A percentile compares a stretch with the other conserved stretches of the same genome.
phyloP scores from a whole-genome alignment of 2,797 vertebrate genomes.

The Chromis chromis region DNA sequence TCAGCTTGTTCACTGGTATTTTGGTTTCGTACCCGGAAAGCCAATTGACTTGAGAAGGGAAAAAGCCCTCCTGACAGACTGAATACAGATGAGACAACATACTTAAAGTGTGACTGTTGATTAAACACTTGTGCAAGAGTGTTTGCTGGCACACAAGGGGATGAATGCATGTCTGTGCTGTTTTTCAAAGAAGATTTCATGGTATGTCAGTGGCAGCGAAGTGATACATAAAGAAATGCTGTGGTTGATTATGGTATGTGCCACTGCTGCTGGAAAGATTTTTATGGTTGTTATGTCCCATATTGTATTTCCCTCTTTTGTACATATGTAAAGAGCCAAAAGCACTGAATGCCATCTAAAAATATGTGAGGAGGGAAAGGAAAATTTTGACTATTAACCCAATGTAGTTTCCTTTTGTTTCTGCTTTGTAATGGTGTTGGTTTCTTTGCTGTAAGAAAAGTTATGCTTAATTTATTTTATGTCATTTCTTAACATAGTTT shows the following conservation, averaged over 20 bases:
- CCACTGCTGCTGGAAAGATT: constrained; percentile 14
- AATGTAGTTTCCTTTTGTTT: neutral
- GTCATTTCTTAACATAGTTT: neutral
- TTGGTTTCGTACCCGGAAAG: constrained; percentile 54
- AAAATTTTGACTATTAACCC: neutral
- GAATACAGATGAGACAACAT: constrained; percentile 41
- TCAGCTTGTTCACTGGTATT: constrained; percentile 67
- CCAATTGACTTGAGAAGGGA: constrained; percentile 37
- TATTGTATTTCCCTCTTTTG: constrained; percentile 2
- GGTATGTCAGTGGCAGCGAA: constrained; percentile 20
- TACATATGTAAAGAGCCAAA: neutral
- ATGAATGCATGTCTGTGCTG: constrained; percentile 19
- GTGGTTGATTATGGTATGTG: constrained; percentile 28
- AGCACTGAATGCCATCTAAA: neutral
- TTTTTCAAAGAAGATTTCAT: constrained; percentile 39
- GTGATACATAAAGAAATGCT: constrained; percentile 26
- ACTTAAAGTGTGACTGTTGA: constrained; percentile 11
- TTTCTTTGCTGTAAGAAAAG: too few relatives aligned
- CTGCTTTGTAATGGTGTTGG: neutral
- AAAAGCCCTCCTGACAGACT: constrained; percentile 26
- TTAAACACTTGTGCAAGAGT: constrained; percentile 19
- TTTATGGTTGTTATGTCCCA: constrained; percentile 7
- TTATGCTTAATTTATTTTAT: neutral
- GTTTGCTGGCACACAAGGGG: constrained; percentile 6
- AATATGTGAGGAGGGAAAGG: neutral